A percentile compares a stretch with the other conserved stretches of the same genome.
These are phyloP conservation scores for Orthosia cruda DNA, from an alignment of 2,888 invertebrate species.

Conservation along the genomic window DNA sequence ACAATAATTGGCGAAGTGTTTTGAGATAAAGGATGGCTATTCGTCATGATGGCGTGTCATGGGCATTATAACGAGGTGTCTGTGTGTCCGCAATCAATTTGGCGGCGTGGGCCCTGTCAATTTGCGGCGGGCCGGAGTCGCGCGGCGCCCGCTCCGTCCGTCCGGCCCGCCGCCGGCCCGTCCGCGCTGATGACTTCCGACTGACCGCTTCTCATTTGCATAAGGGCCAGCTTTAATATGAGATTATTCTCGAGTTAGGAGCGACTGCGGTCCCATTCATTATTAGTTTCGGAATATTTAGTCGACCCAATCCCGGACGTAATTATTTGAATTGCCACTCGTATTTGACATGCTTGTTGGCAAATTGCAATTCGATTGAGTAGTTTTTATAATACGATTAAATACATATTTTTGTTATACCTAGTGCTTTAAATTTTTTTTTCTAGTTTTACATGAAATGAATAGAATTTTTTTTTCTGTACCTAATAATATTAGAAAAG, in stretches of 20 bases:
- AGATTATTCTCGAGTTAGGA: constrained; percentile 89
- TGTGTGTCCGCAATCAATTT: constrained; percentile 87
- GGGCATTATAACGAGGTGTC: constrained; percentile 83
- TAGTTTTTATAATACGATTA: constrained; percentile 26
- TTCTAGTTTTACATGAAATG: not conserved
- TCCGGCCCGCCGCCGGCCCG: constrained; percentile 67
- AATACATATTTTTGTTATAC: constrained; percentile 15
- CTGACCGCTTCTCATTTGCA: constrained; percentile 90
- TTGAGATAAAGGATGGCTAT: constrained; percentile 66
- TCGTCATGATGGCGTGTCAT: constrained; percentile 73
- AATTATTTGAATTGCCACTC: constrained; percentile 82
- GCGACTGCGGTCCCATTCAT: constrained; percentile 83
- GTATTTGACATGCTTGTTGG: constrained; percentile 76
- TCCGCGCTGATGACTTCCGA: constrained; percentile 88
- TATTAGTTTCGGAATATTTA: constrained; percentile 90
- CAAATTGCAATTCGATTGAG: constrained; percentile 73
- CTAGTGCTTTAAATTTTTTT: not conserved
- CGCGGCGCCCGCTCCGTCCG: constrained; percentile 61
- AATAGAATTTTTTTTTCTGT: not conserved
- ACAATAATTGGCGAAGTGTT: constrained; percentile 53
- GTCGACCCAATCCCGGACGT: constrained; percentile 80
- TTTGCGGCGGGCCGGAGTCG: constrained; percentile 77
- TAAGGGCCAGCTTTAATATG: constrained; percentile 90
- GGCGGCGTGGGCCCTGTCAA: constrained; percentile 84
- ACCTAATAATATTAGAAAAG: no score